Evolutionary conservation across 2,888 invertebrate genomes (phyloP).

Genomic region (Stenotaenia linearis): DNA sequence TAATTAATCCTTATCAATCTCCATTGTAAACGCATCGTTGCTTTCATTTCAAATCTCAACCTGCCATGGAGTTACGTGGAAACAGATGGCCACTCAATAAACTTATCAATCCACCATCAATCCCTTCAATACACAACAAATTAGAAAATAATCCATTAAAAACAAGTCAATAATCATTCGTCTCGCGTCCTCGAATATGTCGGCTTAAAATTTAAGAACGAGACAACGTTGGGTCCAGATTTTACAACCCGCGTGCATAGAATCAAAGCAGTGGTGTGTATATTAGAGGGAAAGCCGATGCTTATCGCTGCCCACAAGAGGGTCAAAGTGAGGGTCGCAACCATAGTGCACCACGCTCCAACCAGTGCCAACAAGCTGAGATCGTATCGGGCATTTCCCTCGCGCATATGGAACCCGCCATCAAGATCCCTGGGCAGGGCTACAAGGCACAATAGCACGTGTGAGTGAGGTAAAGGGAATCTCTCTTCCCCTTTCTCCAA

Average conservation of each 20-base stretch:
- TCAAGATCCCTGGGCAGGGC: not conserved
- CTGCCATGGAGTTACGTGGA: not conserved
- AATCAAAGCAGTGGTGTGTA: not conserved
- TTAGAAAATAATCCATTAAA: too few species aligned
- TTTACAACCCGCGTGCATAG: not conserved
- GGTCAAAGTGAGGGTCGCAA: conserved; percentile 11
- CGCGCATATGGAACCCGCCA: conserved; percentile 11
- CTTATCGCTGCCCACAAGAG: not conserved
- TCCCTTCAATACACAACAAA: not conserved
- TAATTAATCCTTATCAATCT: not conserved
- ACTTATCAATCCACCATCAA: not conserved
- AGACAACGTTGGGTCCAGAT: not conserved
- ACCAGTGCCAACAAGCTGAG: not conserved
- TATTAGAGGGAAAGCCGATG: not conserved
- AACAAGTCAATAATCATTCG: not conserved
- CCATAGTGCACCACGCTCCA: not conserved
- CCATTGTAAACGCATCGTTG: not conserved
- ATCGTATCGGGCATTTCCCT: not conserved
- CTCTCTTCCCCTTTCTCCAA: not conserved
- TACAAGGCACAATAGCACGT: conserved; percentile 11
- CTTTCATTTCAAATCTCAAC: not conserved
- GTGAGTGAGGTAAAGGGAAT: not conserved
- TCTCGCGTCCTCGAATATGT: not conserved
- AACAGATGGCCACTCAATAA: conserved; percentile 3
- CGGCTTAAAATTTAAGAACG: not conserved